A percentile compares a stretch with the other conserved stretches of the same genome.
phyloP scores from a whole-genome alignment of 2,888 invertebrate species.

The Pyrrhia umbra region DNA sequence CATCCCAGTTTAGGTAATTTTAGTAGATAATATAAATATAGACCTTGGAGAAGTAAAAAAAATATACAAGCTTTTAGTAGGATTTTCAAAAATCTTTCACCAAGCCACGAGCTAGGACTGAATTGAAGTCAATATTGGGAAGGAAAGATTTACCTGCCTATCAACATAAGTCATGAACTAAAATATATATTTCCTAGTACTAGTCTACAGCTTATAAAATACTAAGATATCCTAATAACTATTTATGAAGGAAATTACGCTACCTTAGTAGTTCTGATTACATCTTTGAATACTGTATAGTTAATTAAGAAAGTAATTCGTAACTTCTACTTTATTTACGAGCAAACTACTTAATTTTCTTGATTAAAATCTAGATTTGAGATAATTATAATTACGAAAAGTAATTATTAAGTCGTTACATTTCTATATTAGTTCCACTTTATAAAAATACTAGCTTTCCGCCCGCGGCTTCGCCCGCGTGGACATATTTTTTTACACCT shows the following conservation, averaged over 20 bases:
- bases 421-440: neutral
- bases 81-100: too few species aligned
- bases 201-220: neutral
- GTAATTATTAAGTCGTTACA: neutral
- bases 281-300: neutral
- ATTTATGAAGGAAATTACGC: neutral
- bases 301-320: neutral
- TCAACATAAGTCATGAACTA: too few species aligned
- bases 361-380: neutral
- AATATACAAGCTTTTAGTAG: too few species aligned
- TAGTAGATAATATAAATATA: too few species aligned
- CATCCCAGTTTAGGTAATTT: too few species aligned
- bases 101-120: too few species aligned
- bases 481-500: too few species aligned
- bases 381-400: neutral
- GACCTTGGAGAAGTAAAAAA: too few species aligned
- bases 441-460: neutral
- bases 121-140: too few species aligned
- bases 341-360: neutral
- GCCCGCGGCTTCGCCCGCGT: too few species aligned
- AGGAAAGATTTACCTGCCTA: too few species aligned
- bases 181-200: too few species aligned
- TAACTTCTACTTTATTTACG: neutral
- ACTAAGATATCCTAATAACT: neutral
- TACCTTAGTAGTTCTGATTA: neutral